Conservation (phyloP, 2,797 vertebrate genomes). For the Benthosema pterotum region DNA sequence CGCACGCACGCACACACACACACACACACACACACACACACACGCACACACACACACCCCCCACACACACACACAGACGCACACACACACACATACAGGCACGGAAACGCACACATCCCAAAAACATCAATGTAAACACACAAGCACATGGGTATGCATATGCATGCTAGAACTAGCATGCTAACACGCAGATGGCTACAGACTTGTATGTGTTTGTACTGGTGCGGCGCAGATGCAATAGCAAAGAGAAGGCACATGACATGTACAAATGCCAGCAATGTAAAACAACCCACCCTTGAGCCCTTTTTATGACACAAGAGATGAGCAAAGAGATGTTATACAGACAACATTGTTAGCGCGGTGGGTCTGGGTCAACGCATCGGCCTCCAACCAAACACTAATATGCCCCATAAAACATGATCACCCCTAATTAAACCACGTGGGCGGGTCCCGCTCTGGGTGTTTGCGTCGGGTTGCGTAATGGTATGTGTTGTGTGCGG, state of each 20-base stretch:
- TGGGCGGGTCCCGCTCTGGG: conserved; percentile 6
- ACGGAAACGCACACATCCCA: too few species aligned
- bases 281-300: too few species aligned
- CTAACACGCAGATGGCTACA: too few species aligned
- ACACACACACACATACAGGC: too few species aligned
- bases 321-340: not conserved
- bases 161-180: not conserved
- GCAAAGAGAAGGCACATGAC: too few species aligned
- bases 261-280: too few species aligned
- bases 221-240: too few species aligned
- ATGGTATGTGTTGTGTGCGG: not conserved
- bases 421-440: conserved; percentile 54
- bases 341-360: conserved; percentile 1
- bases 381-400: conserved; percentile 40
- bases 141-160: not conserved
- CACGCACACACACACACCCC: conserved; percentile 7
- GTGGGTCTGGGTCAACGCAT: conserved; percentile 4
- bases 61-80: conserved; percentile 12
- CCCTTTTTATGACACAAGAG: conserved; percentile 5
- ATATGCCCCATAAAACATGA: conserved; percentile 53
- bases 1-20: conserved; percentile 18
- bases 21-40: conserved; percentile 15
- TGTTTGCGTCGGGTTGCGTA: conserved; percentile 1
- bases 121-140: conserved; percentile 7
- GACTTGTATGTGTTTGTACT: too few species aligned